Evolutionary conservation across 2,113 vertebrate genomes (phyloP).

Genomic region (Alectura lathami): DNA sequence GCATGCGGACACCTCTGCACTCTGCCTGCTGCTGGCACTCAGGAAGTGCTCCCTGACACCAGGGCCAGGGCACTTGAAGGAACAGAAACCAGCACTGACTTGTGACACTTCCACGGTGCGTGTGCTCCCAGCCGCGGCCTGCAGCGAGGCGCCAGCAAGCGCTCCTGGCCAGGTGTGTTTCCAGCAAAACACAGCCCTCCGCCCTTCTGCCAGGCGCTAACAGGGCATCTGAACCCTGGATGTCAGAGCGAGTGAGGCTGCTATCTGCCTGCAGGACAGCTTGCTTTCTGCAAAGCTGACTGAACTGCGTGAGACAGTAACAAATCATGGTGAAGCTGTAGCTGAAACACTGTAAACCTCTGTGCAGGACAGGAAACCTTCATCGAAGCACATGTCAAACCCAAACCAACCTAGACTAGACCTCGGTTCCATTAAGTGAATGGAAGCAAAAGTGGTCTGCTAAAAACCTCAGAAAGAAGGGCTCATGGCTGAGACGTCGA

Average conservation of each 20-base stretch:
- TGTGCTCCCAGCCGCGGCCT: background rate
- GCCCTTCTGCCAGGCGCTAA: background rate
- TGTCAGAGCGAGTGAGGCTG: background rate
- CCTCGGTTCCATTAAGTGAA: background rate
- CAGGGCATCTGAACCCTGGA: background rate
- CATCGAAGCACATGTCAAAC: background rate
- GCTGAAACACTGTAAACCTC: background rate
- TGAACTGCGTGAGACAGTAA: background rate
- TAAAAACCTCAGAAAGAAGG: background rate
- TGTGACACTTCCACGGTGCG: no score
- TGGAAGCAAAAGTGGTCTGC: background rate
- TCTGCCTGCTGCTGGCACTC: no score
- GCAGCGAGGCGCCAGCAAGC: background rate
- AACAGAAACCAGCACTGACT: background rate
- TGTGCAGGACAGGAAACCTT: background rate
- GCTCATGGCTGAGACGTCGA: background rate
- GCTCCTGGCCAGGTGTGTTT: background rate
- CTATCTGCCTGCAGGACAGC: accelerated
- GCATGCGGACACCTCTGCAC: background rate
- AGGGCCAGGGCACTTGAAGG: background rate
- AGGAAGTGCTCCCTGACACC: background rate
- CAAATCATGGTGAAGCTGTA: background rate
- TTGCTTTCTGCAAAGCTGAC: background rate
- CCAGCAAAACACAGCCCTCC: background rate
- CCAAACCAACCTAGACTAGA: background rate